Conservation (phyloP, 2,113 vertebrate species). For the Cryptotis parvus region DNA sequence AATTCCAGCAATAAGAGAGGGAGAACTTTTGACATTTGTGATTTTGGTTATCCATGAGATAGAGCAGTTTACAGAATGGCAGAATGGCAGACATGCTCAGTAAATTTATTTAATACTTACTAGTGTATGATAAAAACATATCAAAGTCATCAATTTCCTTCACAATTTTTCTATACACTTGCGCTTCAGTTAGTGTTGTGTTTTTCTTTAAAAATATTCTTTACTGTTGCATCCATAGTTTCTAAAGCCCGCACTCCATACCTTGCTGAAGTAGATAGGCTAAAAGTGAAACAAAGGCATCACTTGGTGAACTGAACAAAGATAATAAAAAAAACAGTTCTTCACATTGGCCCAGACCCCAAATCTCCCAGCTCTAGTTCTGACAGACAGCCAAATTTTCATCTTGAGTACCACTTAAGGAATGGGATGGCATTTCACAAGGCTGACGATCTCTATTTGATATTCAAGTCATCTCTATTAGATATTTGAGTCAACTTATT, state of each 20-base stretch:
- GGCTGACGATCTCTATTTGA: not conserved
- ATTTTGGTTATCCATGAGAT: not conserved
- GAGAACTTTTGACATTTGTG: not conserved
- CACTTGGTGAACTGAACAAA: not conserved
- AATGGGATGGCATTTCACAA: not conserved
- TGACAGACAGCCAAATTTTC: not conserved
- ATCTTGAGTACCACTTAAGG: not conserved
- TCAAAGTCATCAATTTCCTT: accelerated
- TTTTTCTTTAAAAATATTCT: conserved; percentile 56
- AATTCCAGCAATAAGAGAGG: not conserved
- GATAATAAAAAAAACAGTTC: not conserved
- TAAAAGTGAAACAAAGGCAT: conserved; percentile 74
- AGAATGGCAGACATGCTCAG: not conserved
- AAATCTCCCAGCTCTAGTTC: not conserved
- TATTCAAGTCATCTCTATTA: not conserved
- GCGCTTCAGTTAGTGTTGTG: accelerated
- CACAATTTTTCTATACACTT: accelerated
- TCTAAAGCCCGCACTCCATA: accelerated
- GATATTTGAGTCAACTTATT: too few species aligned
- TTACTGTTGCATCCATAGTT: accelerated
- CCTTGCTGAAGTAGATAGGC: accelerated
- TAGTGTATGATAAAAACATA: accelerated
- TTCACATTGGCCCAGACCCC: not conserved
- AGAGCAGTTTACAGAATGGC: not conserved
- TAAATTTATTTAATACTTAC: conserved; percentile 70